Base-by-base conservation (phyloP, 2,113 vertebrate genomes). In the Microtus pennsylvanicus region DNA sequence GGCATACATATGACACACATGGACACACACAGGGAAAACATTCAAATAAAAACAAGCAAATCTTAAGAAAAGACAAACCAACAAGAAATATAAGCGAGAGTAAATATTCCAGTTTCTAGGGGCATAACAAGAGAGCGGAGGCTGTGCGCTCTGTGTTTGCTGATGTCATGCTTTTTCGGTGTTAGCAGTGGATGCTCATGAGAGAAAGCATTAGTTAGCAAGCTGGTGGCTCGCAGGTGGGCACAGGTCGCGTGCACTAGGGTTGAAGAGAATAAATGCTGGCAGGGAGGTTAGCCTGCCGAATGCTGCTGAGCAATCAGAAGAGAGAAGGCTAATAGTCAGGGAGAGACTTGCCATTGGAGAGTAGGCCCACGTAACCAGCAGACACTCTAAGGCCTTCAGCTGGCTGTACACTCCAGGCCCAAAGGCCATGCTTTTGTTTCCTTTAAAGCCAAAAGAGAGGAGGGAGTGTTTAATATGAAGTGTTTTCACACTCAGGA, bases 391-490 rank as follows among this genome's bases (percentile, higher is more conserved):
- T 14, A 55, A 45, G 76, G 5, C 24, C 47, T 61, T 1, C 4
- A 55, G 8, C 78, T 10, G 55, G 30, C 30, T 45, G 1, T 1
- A 6, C 52, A 75, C 65, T 87, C 30, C 89, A 26, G 33, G 11
- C 7, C 24, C 42, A 22, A 4, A 67, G 55, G 45, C 14, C 17
- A 38, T 47, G 1, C 77, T 89, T 90, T n/a, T 10, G 42, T 42
- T 91, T 72, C 21, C 70, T 94, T 94, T 90, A 76, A 63, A 94
- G 22, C 85, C 22, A 70, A 47, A 80, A 58, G 16, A 38, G 50
- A 83, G 30, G 75, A 21, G 8, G 67, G 21, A 86, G 50, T 12
- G 13, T 94, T 83, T 30, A 82, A 2, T 8, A 72, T 65, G 50
- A 95, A 81, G 22, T 70, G 1, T 77, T 90, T 95, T 90, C 28